Base-by-base conservation (phyloP, 2,888 invertebrate genomes). In the Andricus quercusramuli region DNA sequence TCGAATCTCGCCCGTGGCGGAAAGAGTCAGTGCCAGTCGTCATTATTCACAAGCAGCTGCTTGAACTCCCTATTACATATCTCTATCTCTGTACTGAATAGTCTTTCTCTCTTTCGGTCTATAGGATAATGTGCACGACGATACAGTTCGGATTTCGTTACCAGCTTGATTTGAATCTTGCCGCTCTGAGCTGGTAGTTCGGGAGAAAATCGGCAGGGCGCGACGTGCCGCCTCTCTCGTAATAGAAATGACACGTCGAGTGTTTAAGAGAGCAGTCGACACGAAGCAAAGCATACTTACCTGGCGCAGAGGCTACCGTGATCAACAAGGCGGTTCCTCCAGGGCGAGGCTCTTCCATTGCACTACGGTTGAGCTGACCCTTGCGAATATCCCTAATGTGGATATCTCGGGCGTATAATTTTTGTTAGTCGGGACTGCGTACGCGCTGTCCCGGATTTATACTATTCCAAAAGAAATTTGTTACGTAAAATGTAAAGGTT, bases 251-350 rank as follows among this genome's bases (percentile, higher is more conserved):
- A 37, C 5, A 8, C 37, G 37, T 37, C 8, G 6, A 6, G 37
- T 37, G 37, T 5, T 37, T 37, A 37, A 37, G 6, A 37, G 8
- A 6, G 37, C 37, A 37, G 37, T 37, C 37, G 6, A 37, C 5
- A 8, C 37, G 37, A 37, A 37, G 8, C 37, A 83, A 86, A 88
- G 88, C 90, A 90, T 90, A 90, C 94, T 94, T 94, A 94, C 94
- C 94, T 94, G 94, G 94, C 93, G 93, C 93, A 93, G 94, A 93
- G 93, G 91, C 88, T 91, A 93, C 93, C 93, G 91, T 93, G 94
- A 94, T 94, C 94, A 93, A 51, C 85, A 90, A 90, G 90, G 90
- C 89, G 89, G 89, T 91, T 90, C 88, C 90, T 89, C 89, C 90
- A 90, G 90, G 90, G 88, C 68, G 93, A 94, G 94, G 93, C 92